A percentile compares a stretch with the other conserved stretches of the same genome.
Evolutionary conservation across 1,140 invertebrate species (phyloP).

Genomic region (Atta cephalotes): DNA sequence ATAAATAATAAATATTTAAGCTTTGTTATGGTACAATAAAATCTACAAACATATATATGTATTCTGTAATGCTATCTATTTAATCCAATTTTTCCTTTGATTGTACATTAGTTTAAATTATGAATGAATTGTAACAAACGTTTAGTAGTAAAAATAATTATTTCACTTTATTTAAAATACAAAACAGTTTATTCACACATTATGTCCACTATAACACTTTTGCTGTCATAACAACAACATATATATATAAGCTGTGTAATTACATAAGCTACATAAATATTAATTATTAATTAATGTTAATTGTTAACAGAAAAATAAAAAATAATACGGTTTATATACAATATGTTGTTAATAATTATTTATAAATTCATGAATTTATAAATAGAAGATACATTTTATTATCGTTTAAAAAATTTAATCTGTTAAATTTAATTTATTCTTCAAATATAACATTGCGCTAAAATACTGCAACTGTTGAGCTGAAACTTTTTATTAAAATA

Average conservation of each 20-base stretch:
- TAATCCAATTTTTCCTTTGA: neutral
- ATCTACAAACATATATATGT: neutral
- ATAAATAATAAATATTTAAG: neutral
- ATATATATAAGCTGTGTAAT: too few species aligned
- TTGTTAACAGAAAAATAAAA: neutral
- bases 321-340: neutral
- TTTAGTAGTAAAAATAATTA: conserved; percentile 44
- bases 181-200: conserved; percentile 1
- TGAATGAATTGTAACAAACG: conserved; percentile 11
- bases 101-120: conserved; percentile 43
- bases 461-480: neutral
- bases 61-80: neutral
- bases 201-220: neutral
- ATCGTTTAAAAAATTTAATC: neutral
- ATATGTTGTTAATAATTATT: conserved; percentile 1
- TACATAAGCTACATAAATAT: neutral
- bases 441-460: neutral
- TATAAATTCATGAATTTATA: neutral
- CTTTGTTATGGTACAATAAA: neutral
- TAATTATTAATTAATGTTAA: conserved; percentile 48
- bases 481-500: conserved; percentile 25
- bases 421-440: neutral
- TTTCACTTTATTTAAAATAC: conserved; percentile 41
- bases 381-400: too few species aligned
- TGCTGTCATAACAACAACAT: neutral